A percentile compares a stretch with the other conserved stretches of the same genome.
phyloP scores from a whole-genome alignment of 2,113 vertebrate species.

The Oxyruncus cristatus region DNA sequence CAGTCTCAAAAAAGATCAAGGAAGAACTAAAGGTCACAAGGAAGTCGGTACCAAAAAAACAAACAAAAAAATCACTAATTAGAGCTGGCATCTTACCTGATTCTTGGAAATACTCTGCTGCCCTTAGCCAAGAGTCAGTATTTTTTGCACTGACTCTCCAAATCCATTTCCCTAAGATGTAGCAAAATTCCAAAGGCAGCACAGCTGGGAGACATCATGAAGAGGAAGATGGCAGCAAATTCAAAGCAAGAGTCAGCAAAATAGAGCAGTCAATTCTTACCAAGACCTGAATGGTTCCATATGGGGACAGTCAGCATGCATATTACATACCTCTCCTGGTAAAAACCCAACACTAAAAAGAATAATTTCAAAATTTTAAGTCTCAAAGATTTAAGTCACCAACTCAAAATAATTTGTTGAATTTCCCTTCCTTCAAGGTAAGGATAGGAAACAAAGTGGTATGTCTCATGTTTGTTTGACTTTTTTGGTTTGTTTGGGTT shows the following conservation, averaged over 20 bases:
- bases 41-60: background rate
- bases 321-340: background rate
- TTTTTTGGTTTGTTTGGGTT: background rate
- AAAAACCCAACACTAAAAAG: background rate
- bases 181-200: background rate
- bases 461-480: background rate
- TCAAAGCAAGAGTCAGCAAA: background rate
- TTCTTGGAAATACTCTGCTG: background rate
- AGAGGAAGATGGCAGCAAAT: background rate
- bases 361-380: background rate
- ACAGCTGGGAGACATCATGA: background rate
- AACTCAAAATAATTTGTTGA: background rate
- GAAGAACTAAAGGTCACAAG: background rate
- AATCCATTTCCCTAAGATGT: background rate
- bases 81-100: background rate
- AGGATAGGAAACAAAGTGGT: background rate
- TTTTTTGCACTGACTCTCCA: constrained; percentile 17
- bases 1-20: background rate
- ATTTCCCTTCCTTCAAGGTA: background rate
- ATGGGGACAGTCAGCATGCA: background rate
- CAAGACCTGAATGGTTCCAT: background rate
- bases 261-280: background rate
- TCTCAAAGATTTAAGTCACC: background rate
- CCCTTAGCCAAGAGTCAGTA: background rate
- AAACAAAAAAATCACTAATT: background rate